These are phyloP conservation scores for Antheraea yamamai DNA, from an alignment of 2,888 invertebrate genomes.

Conservation along the genomic window DNA sequence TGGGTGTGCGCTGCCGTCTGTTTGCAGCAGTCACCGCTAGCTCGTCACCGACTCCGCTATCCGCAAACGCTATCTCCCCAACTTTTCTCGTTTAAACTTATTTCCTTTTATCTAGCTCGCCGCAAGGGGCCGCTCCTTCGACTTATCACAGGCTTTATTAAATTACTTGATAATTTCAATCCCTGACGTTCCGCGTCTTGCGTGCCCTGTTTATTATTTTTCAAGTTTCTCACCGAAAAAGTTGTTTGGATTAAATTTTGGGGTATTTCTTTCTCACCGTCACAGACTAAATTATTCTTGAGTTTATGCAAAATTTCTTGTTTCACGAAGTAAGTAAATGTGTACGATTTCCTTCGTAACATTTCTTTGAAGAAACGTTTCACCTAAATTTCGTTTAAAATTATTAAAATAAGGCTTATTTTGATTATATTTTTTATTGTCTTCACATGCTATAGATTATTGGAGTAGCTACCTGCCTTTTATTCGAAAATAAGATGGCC, in stretches of 20 bases:
- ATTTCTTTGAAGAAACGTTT: not conserved
- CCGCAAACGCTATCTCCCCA: constrained; percentile 48
- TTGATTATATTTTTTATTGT: not conserved
- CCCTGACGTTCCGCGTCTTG: constrained; percentile 50
- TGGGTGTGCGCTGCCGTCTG: not conserved
- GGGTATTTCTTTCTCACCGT: not conserved
- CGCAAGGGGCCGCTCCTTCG: constrained; percentile 50
- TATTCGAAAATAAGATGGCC: too few relatives aligned
- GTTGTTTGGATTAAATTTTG: constrained; percentile 20
- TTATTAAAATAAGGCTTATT: not conserved
- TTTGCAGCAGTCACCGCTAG: constrained; percentile 15
- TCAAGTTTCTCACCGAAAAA: constrained; percentile 23
- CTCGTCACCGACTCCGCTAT: constrained; percentile 31
- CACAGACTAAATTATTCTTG: constrained; percentile 21
- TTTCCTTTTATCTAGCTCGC: constrained; percentile 71
- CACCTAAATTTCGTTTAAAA: not conserved
- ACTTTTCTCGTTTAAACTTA: constrained; percentile 79
- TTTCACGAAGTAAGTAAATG: constrained; percentile 15
- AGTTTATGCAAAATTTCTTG: constrained; percentile 18
- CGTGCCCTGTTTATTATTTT: constrained; percentile 59
- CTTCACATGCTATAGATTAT: too few relatives aligned
- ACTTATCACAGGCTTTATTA: constrained; percentile 72
- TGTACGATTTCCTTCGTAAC: not conserved
- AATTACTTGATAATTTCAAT: constrained; percentile 77
- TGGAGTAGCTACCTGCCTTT: too few relatives aligned